Conservation (phyloP, 2,797 vertebrate genomes). For the Sitta carolinensis region DNA sequence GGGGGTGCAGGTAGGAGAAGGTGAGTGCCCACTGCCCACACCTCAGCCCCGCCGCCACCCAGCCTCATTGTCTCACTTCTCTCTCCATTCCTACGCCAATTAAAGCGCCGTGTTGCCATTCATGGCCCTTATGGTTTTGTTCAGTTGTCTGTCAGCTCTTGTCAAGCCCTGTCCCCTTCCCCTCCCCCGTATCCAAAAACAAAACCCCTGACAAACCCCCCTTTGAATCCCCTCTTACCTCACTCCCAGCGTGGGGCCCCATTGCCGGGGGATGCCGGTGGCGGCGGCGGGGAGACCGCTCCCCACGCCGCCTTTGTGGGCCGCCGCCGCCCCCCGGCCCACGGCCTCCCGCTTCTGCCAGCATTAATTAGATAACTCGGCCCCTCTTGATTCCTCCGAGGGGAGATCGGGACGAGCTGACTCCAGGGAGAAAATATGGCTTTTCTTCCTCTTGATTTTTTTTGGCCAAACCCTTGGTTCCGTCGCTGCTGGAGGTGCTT, state of each 20-base stretch:
- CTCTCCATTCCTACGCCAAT: slow-evolving; percentile 49
- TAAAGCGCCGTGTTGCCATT: slow-evolving; percentile 63
- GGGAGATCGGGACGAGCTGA: not conserved
- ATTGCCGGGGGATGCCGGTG: slow-evolving; percentile 38
- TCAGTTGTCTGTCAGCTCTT: slow-evolving; percentile 68
- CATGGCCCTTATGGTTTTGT: slow-evolving; percentile 70
- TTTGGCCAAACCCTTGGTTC: not conserved
- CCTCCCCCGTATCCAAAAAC: slow-evolving; percentile 57
- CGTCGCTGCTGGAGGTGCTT: not conserved
- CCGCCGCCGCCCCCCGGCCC: not conserved
- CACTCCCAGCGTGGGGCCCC: slow-evolving; percentile 67
- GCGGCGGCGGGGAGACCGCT: not conserved
- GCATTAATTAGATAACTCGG: slow-evolving; percentile 45
- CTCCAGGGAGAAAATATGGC: not conserved
- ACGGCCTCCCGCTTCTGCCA: slow-evolving; percentile 26
- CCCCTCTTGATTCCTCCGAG: not conserved
- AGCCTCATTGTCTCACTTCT: slow-evolving; percentile 65
- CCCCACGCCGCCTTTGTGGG: slow-evolving; percentile 64
- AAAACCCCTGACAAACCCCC: slow-evolving; percentile 65
- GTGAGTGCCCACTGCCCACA: not conserved
- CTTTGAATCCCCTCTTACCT: slow-evolving; percentile 72
- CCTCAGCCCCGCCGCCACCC: not conserved
- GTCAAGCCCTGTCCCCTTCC: slow-evolving; percentile 60
- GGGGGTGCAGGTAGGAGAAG: not conserved
- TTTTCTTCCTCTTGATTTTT: not conserved